Base-by-base conservation (phyloP, 2,797 vertebrate species). In the Botia almorhae region DNA sequence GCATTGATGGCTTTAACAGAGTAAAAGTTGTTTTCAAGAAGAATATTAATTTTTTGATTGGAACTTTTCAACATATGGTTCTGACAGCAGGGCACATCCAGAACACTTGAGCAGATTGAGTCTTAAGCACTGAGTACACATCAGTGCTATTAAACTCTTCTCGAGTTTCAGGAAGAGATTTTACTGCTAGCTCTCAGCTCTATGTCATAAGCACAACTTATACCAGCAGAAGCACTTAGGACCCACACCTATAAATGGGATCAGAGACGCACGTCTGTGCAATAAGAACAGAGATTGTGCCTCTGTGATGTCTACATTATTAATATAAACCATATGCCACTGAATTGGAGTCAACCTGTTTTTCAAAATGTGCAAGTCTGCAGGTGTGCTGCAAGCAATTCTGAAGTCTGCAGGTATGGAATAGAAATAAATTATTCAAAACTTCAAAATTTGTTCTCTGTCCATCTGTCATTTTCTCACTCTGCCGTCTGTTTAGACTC, bases 291-390 rank as follows among this genome's bases (percentile, higher is more conserved):
- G 58, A 60, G 84, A 68, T 43, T 79, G 77, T 79, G 58, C 69
- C 64, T 23, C 51, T 33, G 70, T 60, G 63, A 46, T 21, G 43
- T 50, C 39, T 85, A 61, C 82, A 85, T 85, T 83, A 85, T 85
- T 85, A 69, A 83, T 85, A 74, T 53, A 63, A 85, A 58, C 60
- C 72, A 79, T 81, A 85, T 81, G 81, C 50, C 79, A 50, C 70
- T 19, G 60, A 79, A 83, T 67, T 63, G 33, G 53, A 78, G 67
- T 71, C 61, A 77, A 58, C 55, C 63, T 69, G 63, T 10, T 76
- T 81, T 65, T 76, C 17, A 69, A 39, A 81, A 82, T 36, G 64
- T 64, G 69, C 68, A 76, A 56, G 36, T 79, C 48, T 79, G 73
- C 65, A 78, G 63, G 72, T 75, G 46, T 77, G 76, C 65, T 74